Percentiles rank a stretch among this genome's conserved stretches.
These are phyloP conservation scores for Protobothrops flavoviridis DNA, from an alignment of 2,113 vertebrate species.

Conservation along the genomic window DNA sequence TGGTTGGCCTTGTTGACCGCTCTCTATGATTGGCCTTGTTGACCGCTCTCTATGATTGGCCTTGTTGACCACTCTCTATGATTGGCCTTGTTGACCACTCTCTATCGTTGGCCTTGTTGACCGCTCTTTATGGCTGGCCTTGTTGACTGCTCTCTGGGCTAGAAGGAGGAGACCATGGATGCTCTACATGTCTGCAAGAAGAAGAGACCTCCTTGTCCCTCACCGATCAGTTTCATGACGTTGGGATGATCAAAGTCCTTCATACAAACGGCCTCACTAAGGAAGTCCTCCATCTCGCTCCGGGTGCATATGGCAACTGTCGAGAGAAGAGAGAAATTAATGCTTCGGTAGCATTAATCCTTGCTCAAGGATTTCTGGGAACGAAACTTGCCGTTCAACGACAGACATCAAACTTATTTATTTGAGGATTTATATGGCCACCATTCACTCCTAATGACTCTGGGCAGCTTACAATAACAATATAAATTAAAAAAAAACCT, in stretches of 20 bases:
- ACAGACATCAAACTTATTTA: too few species aligned
- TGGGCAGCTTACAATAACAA: too few species aligned
- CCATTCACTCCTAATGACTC: too few species aligned
- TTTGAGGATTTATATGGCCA: neutral
- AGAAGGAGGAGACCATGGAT: neutral
- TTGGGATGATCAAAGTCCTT: constrained; percentile 93
- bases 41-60: too few species aligned
- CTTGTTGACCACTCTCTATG: too few species aligned
- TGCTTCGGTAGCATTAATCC: neutral
- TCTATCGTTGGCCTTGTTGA: neutral
- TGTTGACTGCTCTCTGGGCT: too few species aligned
- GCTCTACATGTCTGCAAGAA: neutral
- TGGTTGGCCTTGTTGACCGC: neutral
- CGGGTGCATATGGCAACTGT: constrained; percentile 89
- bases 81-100: too few species aligned
- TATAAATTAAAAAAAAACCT: too few species aligned
- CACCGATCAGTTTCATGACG: constrained; percentile 89
- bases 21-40: too few species aligned
- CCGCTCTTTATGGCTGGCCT: neutral
- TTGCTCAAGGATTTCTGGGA: neutral
- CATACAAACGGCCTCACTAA: constrained; percentile 90
- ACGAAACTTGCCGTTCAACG: neutral
- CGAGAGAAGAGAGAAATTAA: neutral
- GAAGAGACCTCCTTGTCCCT: constrained; percentile 22
- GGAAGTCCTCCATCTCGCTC: constrained; percentile 90